These are phyloP conservation scores for Chaetops frenatus DNA, from an alignment of 2,113 vertebrate species.

Conservation along the genomic window DNA sequence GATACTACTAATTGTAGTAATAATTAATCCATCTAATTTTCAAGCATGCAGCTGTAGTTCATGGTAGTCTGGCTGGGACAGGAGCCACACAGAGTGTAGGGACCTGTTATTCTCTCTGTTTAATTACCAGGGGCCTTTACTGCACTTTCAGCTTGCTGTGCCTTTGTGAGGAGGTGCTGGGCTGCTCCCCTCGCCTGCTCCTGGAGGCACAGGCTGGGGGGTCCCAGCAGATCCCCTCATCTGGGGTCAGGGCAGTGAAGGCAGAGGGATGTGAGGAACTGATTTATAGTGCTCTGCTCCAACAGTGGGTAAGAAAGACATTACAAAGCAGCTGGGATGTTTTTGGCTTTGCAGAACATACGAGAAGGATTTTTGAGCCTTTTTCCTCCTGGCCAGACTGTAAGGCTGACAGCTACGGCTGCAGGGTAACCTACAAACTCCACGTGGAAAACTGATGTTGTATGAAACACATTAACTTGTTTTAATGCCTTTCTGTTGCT, in stretches of 20 bases:
- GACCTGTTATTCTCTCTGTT: not conserved
- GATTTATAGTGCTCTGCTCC: rapidly evolving
- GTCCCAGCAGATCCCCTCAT: rapidly evolving
- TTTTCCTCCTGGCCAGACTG: not conserved
- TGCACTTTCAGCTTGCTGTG: rapidly evolving
- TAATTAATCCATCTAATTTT: not conserved
- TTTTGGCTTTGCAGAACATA: not conserved
- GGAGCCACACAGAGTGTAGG: not conserved
- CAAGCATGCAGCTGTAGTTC: not conserved
- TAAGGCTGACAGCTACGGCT: not conserved
- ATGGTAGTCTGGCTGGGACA: not conserved
- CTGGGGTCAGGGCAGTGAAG: rapidly evolving
- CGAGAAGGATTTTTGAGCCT: not conserved
- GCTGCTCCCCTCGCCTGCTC: not conserved
- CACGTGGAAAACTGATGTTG: not conserved
- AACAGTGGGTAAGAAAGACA: rapidly evolving
- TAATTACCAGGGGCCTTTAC: not conserved
- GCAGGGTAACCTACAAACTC: not conserved
- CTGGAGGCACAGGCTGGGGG: rapidly evolving
- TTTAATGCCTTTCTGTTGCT: not conserved
- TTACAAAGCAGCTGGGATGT: not conserved
- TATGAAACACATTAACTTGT: not conserved
- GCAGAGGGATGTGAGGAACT: not conserved
- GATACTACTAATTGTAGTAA: not conserved
- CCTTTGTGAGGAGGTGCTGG: rapidly evolving